Evolutionary conservation across 2,113 vertebrate genomes (phyloP).

Genomic region (Cepphus grylle): DNA sequence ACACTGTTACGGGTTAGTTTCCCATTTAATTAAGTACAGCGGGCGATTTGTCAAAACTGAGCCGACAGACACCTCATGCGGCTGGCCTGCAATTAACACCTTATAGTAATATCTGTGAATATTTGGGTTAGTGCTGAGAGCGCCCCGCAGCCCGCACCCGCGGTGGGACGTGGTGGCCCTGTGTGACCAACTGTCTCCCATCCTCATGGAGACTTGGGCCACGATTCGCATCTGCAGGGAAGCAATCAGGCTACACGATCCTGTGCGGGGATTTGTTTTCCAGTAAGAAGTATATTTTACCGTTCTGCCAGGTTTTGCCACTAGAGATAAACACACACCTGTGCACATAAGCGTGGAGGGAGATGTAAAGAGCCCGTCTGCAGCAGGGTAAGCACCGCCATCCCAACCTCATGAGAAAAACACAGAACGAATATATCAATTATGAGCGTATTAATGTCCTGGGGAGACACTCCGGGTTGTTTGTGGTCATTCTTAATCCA

Average conservation of each 20-base stretch:
- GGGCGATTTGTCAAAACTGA: not conserved
- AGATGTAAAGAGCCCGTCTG: not conserved
- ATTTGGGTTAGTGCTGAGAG: not conserved
- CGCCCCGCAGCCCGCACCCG: not conserved
- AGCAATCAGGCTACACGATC: not conserved
- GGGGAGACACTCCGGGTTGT: conserved; percentile 24
- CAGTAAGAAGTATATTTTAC: not conserved
- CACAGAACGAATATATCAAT: not conserved
- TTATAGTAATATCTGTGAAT: rapidly evolving
- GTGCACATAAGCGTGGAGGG: not conserved
- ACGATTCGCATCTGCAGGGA: not conserved
- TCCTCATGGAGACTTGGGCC: rapidly evolving
- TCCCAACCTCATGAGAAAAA: not conserved
- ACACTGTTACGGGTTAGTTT: too few species aligned
- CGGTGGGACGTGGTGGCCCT: rapidly evolving
- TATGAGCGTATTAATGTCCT: not conserved
- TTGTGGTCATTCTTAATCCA: conserved; percentile 51
- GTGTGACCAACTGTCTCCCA: rapidly evolving
- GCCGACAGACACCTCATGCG: not conserved
- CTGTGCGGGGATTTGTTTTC: not conserved
- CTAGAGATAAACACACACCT: not conserved
- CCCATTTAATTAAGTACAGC: not conserved
- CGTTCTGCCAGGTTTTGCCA: not conserved
- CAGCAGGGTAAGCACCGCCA: not conserved
- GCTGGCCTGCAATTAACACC: not conserved